Conservation (phyloP, 2,113 vertebrate species). For the Martes martes region DNA sequence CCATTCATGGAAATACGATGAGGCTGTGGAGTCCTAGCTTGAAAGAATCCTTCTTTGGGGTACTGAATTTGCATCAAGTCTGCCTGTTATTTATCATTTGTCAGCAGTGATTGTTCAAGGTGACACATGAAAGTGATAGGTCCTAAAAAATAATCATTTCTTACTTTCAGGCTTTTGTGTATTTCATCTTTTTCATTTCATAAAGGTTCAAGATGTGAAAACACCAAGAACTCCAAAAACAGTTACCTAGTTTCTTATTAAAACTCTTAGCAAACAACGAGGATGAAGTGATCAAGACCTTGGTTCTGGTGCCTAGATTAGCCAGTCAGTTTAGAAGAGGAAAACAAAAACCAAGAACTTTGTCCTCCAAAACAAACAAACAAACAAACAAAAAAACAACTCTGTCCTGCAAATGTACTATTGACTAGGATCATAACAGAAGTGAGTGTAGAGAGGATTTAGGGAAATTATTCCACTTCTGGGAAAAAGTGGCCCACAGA, state of each 20-base stretch:
- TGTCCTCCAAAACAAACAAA: neutral
- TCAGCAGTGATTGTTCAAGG: neutral
- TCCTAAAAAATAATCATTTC: neutral
- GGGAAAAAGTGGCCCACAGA: neutral
- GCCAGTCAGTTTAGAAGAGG: neutral
- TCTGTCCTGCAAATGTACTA: neutral
- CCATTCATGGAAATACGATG: slow-evolving; percentile 53
- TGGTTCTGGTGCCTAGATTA: neutral
- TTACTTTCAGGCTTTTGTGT: neutral
- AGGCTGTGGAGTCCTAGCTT: slow-evolving; percentile 61
- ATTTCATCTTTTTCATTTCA: neutral
- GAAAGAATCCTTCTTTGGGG: slow-evolving; percentile 45
- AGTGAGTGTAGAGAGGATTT: neutral
- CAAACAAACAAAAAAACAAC: neutral
- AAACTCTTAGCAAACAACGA: neutral
- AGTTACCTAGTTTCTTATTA: neutral
- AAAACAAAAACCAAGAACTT: neutral
- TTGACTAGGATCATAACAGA: neutral
- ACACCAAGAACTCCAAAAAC: neutral
- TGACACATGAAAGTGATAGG: neutral
- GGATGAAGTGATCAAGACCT: neutral
- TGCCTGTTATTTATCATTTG: neutral
- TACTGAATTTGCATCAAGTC: neutral
- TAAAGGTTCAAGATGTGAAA: neutral
- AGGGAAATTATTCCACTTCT: neutral